A percentile compares a stretch with the other conserved stretches of the same genome.
Conservation (phyloP, 2,888 invertebrate genomes). For the Hydrotaea cyrtoneurina region DNA sequence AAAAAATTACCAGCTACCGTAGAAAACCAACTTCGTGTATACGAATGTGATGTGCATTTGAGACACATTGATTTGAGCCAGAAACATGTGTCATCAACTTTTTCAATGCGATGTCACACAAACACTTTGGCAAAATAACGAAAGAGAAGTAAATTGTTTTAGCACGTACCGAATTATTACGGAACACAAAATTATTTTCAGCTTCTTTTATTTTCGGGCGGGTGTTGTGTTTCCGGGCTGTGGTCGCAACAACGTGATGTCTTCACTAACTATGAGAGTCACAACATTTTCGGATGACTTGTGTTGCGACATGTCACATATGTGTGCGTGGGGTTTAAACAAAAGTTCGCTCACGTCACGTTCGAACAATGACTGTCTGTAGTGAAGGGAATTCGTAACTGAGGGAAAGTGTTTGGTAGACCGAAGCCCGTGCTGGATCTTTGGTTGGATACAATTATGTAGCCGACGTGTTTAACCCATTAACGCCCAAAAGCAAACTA, state of each 20-base stretch:
- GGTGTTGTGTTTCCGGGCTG: slow-evolving; percentile 29
- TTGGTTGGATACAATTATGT: too few relatives aligned
- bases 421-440: too few relatives aligned
- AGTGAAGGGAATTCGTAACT: too few relatives aligned
- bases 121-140: background rate
- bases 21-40: too few relatives aligned
- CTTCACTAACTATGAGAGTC: slow-evolving; percentile 23
- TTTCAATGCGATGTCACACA: slow-evolving; percentile 8
- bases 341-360: background rate
- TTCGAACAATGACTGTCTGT: too few relatives aligned
- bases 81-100: background rate
- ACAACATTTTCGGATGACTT: background rate
- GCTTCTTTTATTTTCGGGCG: slow-evolving; percentile 7
- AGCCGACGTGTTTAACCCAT: too few relatives aligned
- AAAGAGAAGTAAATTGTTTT: slow-evolving; percentile 47
- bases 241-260: slow-evolving; percentile 45
- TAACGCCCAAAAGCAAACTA: too few relatives aligned
- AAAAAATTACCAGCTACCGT: too few relatives aligned
- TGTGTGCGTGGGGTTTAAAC: background rate
- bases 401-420: too few relatives aligned
- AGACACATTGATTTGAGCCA: background rate
- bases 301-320: background rate
- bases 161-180: slow-evolving; percentile 46
- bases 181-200: slow-evolving; percentile 36
- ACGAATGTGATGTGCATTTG: background rate